phyloP scores from a whole-genome alignment of 2,113 vertebrate species.

The Lepisosteus oculatus region DNA sequence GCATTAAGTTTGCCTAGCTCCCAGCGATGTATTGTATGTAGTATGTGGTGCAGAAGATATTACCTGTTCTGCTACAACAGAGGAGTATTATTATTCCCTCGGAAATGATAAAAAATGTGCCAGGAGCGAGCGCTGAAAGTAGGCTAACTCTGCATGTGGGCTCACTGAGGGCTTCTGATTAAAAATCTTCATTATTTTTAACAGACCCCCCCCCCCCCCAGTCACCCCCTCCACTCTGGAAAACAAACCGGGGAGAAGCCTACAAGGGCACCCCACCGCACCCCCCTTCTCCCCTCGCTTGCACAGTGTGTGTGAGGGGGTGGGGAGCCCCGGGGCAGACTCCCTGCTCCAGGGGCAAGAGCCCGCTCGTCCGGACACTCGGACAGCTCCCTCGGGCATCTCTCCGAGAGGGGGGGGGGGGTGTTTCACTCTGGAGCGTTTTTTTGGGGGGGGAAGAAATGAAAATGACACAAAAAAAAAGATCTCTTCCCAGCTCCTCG shows the following conservation, averaged over 20 bases:
- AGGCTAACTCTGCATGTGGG: conserved; percentile 28
- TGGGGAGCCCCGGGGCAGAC: conserved; percentile 17
- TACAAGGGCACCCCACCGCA: conserved; percentile 62
- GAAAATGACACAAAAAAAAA: conserved; percentile 26
- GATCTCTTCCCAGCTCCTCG: no score
- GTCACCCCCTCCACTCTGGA: conserved; percentile 51
- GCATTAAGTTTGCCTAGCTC: conserved; percentile 46
- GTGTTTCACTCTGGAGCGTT: neutral
- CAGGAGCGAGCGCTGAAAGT: conserved; percentile 35
- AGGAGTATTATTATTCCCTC: conserved; percentile 40
- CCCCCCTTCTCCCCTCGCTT: conserved; percentile 51
- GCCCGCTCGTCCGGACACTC: neutral
- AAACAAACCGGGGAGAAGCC: conserved; percentile 69
- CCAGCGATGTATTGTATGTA: conserved; percentile 17
- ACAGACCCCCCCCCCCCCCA: conserved; percentile 32
- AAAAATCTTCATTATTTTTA: conserved; percentile 30
- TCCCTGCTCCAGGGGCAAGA: neutral
- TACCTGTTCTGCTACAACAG: conserved; percentile 36
- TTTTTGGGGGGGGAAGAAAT: conserved; percentile 8
- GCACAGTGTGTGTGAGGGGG: neutral
- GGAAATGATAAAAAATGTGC: conserved; percentile 44
- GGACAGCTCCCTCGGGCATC: conserved; percentile 6
- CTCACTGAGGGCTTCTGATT: conserved; percentile 36
- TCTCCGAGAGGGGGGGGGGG: neutral
- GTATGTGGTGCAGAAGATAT: conserved; percentile 35